Base-by-base conservation (phyloP, 2,113 vertebrate genomes). In the Herpailurus yagouaroundi region DNA sequence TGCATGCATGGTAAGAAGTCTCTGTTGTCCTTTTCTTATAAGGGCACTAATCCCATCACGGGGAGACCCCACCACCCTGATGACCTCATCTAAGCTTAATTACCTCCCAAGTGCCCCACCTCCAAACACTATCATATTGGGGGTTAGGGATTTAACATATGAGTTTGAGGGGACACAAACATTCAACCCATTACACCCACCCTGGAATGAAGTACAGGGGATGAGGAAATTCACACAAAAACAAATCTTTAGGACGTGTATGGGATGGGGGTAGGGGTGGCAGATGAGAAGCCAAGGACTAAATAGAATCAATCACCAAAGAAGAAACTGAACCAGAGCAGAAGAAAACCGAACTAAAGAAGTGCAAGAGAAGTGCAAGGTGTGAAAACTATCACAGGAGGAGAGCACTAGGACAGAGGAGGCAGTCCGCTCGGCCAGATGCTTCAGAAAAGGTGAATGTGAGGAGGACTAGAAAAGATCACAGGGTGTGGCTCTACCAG, bases 141-240 rank as follows among this genome's bases (percentile, higher is more conserved):
- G 18, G 41, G 15, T 50, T 64, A 64, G 74, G 21, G 45, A 36
- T 66, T 80, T 41, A 93, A 50, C 33, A 9, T 73, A 64, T 48
- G 23, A 41, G 25, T 19, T 15, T 18, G 25, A 4, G 6, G 50
- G 27, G 9, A 7, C 38, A 33, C 29, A 80, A 73, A 64, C 16
- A 74, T 92, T 73, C 74, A 66, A 36, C 55, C n/a, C 36, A 10
- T 66, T 33, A 81, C 5, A 81, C 11, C 57, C 18, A 2, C 13
- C 77, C 68, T 82, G 38, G 33, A 68, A 66, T 86, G 68, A 96
- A 87, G 4, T 76, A 83, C 2, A 76, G 2, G 10, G 23, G 5
- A 57, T 82, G 45, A 86, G 79, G 81, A 84, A 48, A 83, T 92
- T 66, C 31, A 14, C 21, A 41, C 36, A 50, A 21, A 79, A 85